Evolutionary conservation across 2,113 vertebrate genomes (phyloP).

Genomic region (Picathartes gymnocephalus): DNA sequence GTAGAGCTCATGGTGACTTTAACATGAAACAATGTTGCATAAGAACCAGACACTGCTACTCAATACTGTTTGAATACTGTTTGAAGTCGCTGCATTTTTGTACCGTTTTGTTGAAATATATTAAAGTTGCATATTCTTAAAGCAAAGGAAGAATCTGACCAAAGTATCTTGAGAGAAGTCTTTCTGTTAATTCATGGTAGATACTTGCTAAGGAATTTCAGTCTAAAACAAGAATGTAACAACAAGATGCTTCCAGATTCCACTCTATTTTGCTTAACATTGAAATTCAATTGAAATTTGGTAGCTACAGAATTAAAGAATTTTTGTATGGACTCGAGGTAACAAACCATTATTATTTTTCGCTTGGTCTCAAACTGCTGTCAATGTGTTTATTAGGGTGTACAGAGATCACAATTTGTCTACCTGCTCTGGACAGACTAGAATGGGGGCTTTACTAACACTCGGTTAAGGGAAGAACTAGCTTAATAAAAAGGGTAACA

Average conservation of each 20-base stretch:
- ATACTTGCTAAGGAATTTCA: background rate
- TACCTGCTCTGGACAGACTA: background rate
- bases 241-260: background rate
- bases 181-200: background rate
- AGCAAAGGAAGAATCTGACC: background rate
- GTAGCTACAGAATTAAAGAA: background rate
- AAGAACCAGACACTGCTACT: background rate
- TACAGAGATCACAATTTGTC: background rate
- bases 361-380: background rate
- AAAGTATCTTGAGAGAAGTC: background rate
- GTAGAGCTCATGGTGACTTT: background rate
- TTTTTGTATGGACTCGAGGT: background rate
- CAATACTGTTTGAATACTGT: background rate
- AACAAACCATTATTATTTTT: rapidly evolving
- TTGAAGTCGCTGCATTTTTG: background rate
- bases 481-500: background rate
- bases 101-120: background rate
- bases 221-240: background rate
- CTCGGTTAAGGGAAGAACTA: background rate
- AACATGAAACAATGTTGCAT: background rate
- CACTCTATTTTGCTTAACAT: background rate
- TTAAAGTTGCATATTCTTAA: background rate
- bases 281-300: background rate
- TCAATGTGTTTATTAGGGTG: background rate
- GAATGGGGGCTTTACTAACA: background rate